phyloP scores from a whole-genome alignment of 2,888 invertebrate genomes.

The Eupelmus urozonus region DNA sequence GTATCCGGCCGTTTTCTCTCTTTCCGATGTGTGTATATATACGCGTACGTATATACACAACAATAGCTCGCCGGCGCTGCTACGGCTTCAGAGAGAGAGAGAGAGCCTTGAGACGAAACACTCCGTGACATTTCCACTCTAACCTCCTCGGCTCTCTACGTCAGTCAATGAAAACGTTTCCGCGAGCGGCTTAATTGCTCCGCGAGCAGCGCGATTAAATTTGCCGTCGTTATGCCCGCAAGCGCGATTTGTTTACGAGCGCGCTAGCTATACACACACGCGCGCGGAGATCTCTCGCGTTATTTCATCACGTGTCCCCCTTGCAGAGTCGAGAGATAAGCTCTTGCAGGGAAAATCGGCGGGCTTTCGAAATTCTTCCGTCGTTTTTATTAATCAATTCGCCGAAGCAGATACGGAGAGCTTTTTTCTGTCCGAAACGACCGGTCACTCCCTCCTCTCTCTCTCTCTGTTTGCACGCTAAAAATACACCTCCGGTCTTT shows the following conservation, averaged over 20 bases:
- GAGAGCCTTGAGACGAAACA: too few relatives aligned
- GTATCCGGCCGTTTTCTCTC: too few relatives aligned
- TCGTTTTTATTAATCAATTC: not conserved
- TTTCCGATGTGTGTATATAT: too few relatives aligned
- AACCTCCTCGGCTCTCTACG: not conserved
- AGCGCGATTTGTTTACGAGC: not conserved
- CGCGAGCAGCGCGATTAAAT: not conserved
- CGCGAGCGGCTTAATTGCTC: not conserved
- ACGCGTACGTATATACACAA: too few relatives aligned
- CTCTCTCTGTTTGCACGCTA: not conserved
- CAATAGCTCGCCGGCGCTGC: too few relatives aligned
- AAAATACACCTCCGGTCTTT: too few relatives aligned
- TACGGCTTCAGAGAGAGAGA: too few relatives aligned
- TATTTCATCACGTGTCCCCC: not conserved
- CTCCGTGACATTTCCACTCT: not conserved
- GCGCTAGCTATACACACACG: not conserved
- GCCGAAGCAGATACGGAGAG: too few relatives aligned
- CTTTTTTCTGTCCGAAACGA: not conserved
- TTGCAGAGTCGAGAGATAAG: not conserved
- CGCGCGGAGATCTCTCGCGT: not conserved
- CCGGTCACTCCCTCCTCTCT: not conserved
- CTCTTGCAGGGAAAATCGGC: not conserved
- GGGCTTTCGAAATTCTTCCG: not conserved
- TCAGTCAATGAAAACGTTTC: not conserved
- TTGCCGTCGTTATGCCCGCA: not conserved